phyloP scores from a whole-genome alignment of 1,140 invertebrate species.

The Microvelia longipes region DNA sequence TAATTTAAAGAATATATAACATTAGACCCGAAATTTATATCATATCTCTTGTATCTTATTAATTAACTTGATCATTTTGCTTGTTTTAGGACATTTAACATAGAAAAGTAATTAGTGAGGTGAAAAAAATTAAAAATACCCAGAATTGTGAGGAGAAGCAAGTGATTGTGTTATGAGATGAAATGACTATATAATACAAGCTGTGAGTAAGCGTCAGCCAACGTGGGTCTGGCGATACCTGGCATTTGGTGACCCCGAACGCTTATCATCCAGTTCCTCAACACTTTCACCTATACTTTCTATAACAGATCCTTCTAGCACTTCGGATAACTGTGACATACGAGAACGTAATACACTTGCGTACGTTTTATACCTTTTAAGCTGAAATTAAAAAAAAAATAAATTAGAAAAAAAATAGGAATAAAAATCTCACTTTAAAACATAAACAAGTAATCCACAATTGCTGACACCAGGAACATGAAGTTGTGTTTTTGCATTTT shows the following conservation, averaged over 20 bases:
- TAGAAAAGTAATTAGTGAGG: not conserved
- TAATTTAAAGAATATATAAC: not conserved
- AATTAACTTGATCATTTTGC: no score
- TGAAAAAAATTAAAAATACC: not conserved
- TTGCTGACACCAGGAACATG: no score
- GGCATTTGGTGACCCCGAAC: conserved; percentile 11
- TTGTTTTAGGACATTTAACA: no score
- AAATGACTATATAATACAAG: conserved; percentile 12
- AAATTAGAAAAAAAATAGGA: not conserved
- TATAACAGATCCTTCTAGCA: conserved; percentile 40
- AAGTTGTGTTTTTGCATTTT: no score
- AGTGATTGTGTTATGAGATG: not conserved
- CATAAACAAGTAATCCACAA: not conserved
- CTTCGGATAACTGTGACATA: conserved; percentile 43
- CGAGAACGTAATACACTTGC: conserved; percentile 60
- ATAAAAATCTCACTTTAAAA: not conserved
- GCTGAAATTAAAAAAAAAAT: conserved; percentile 36
- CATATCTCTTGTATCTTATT: not conserved
- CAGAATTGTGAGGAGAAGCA: not conserved
- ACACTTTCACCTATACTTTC: conserved; percentile 18
- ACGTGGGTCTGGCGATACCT: conserved; percentile 24
- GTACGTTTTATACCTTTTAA: conserved; percentile 78
- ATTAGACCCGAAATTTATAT: not conserved
- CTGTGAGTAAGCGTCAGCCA: conserved; percentile 16
- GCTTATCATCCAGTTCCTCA: conserved; percentile 19